These are phyloP conservation scores for Leguminivora glycinivorella DNA, from an alignment of 1,140 invertebrate genomes.

Conservation along the genomic window DNA sequence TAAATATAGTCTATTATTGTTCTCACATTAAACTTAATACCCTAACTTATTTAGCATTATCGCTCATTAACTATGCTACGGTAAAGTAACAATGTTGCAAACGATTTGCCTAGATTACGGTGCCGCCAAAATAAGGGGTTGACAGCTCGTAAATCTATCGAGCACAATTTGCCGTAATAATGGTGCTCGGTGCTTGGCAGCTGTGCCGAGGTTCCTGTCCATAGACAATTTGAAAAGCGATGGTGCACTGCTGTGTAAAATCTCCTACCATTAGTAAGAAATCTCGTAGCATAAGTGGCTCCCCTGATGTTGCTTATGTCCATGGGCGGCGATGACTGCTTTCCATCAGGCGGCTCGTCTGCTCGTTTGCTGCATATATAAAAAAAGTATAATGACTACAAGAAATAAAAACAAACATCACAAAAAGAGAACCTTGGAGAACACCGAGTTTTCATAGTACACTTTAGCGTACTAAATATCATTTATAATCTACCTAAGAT, in stretches of 20 bases:
- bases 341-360: too few species aligned
- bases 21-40: not conserved
- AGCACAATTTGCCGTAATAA: constrained; percentile 19
- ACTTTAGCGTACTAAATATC: too few species aligned
- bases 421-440: too few species aligned
- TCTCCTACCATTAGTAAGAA: too few species aligned
- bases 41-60: not conserved
- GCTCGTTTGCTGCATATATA: too few species aligned
- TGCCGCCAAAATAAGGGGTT: constrained; percentile 13
- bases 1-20: not conserved
- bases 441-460: too few species aligned
- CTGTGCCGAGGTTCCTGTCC: not conserved
- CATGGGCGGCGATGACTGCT: too few species aligned
- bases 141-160: constrained; percentile 25
- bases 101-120: constrained; percentile 7
- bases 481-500: too few species aligned
- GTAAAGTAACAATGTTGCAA: constrained; percentile 12
- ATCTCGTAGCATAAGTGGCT: too few species aligned
- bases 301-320: too few species aligned
- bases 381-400: too few species aligned
- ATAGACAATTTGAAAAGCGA: not conserved
- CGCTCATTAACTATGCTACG: not conserved
- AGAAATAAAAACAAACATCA: too few species aligned
- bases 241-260: not conserved
- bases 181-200: not conserved